Conservation (phyloP, 2,888 invertebrate species). For the Eupithecia tripunctaria region DNA sequence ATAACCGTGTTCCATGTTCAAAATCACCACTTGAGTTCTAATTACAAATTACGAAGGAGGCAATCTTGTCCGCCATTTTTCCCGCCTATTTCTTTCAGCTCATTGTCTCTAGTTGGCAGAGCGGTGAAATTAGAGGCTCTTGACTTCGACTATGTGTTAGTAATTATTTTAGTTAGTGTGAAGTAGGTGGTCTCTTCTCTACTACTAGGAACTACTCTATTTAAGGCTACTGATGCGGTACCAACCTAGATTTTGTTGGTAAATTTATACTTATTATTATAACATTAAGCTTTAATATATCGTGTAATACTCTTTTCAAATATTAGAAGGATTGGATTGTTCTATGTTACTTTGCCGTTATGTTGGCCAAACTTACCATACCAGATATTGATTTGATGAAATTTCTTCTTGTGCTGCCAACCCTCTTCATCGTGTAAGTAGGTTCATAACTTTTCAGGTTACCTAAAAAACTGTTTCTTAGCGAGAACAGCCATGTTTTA, state of each 20-base stretch:
- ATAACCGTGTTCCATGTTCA: slow-evolving; percentile 9
- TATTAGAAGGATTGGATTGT: neutral
- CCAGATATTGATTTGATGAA: neutral
- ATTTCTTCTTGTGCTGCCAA: neutral
- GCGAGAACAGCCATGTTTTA: neutral
- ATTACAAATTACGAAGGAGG: slow-evolving; percentile 25
- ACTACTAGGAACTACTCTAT: too few species aligned
- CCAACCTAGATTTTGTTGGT: too few species aligned
- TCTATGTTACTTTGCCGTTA: neutral
- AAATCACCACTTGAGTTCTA: slow-evolving; percentile 11
- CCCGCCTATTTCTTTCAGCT: slow-evolving; percentile 23
- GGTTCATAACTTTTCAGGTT: neutral
- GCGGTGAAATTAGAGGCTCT: slow-evolving; percentile 15
- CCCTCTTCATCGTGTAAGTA: neutral
- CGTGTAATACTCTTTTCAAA: neutral
- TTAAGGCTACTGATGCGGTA: neutral
- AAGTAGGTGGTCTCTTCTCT: too few species aligned
- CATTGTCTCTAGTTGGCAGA: slow-evolving; percentile 22
- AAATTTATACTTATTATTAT: too few species aligned
- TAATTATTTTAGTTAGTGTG: too few species aligned
- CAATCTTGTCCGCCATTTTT: slow-evolving; percentile 11
- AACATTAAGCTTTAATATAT: neutral
- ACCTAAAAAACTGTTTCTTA: neutral
- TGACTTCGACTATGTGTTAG: slow-evolving; percentile 15
- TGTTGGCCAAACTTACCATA: neutral